Conservation (phyloP, 1,140 invertebrate species). For the Brachionus asplanchnoidis region DNA sequence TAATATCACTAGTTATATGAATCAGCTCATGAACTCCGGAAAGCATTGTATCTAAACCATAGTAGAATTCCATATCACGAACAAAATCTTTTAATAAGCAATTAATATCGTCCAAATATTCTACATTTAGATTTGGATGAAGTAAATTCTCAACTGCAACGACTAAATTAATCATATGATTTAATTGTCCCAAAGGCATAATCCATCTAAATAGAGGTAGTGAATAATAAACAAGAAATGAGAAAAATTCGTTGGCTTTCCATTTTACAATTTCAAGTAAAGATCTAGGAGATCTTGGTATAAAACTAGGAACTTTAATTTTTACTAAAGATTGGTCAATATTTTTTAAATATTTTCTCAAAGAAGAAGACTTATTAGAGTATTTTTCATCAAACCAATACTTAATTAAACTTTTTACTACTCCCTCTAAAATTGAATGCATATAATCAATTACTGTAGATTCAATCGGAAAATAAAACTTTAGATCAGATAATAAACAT, state of each 20-base stretch:
- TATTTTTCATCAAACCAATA: neutral
- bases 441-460: neutral
- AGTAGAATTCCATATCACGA: neutral
- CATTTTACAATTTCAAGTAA: neutral
- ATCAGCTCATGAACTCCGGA: constrained; percentile 3
- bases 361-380: neutral
- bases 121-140: neutral
- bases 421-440: neutral
- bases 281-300: neutral
- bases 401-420: neutral
- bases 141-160: neutral
- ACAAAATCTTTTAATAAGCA: constrained; percentile 6
- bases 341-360: neutral
- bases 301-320: neutral
- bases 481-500: neutral
- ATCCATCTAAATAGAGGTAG: neutral
- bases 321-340: neutral
- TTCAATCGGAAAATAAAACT: neutral
- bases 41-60: neutral
- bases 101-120: neutral
- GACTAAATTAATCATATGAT: neutral
- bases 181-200: neutral
- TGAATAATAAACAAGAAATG: neutral
- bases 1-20: neutral
- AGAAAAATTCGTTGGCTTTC: neutral